Evolutionary conservation across 1,140 invertebrate species (phyloP).

Genomic region (Pogonognathellus flavescens): DNA sequence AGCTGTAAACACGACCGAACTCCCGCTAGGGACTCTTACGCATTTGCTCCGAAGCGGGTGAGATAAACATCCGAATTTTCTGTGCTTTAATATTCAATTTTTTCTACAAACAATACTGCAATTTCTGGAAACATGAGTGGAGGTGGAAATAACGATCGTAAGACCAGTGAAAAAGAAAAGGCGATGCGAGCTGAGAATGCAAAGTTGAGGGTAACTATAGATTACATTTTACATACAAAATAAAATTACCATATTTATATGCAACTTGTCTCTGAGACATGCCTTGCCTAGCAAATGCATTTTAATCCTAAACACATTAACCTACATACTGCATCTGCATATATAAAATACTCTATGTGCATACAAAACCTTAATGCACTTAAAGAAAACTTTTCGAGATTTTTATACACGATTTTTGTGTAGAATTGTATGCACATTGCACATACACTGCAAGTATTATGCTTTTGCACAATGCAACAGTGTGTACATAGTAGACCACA

Average conservation of each 20-base stretch:
- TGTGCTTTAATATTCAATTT: background rate
- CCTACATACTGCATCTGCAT: background rate
- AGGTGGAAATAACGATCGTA: conserved; percentile 43
- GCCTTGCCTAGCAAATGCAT: background rate
- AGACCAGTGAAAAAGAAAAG: conserved; percentile 55
- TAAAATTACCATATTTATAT: background rate
- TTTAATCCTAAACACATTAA: background rate
- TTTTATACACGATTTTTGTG: background rate
- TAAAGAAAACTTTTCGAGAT: no score
- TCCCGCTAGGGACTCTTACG: background rate
- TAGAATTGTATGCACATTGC: background rate
- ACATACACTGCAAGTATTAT: background rate
- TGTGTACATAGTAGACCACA: background rate
- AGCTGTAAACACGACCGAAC: conserved; percentile 9
- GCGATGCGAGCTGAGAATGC: conserved; percentile 50
- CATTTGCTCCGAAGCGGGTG: conserved; percentile 51
- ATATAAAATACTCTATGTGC: background rate
- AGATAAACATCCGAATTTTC: conserved; percentile 25
- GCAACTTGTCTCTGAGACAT: background rate
- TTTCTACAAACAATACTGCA: background rate
- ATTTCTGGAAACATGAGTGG: conserved; percentile 34
- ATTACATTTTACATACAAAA: background rate
- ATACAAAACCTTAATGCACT: background rate
- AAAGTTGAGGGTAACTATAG: conserved; percentile 43
- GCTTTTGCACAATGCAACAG: background rate